A percentile compares a stretch with the other conserved stretches of the same genome.
Conservation (phyloP, 2,113 vertebrate species). For the Haemorhous mexicanus region DNA sequence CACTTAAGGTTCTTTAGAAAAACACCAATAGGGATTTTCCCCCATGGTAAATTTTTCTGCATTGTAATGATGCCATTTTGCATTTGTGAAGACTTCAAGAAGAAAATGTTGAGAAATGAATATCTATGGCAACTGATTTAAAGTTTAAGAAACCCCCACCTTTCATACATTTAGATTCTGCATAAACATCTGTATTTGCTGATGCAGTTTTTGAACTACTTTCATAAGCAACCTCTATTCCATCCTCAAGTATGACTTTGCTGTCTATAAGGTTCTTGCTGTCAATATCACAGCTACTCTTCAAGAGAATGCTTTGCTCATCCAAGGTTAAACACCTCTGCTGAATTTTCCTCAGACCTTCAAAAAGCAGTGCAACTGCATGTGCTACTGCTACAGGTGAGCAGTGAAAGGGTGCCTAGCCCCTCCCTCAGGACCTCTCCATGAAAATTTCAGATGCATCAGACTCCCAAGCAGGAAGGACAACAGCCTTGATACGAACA, state of each 20-base stretch:
- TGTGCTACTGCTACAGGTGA: background rate
- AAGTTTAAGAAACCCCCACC: fast-evolving
- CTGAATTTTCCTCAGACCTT: background rate
- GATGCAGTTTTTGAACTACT: background rate
- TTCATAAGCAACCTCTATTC: background rate
- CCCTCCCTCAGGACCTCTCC: background rate
- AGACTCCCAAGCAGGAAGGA: background rate
- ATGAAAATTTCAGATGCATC: background rate
- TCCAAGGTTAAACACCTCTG: background rate
- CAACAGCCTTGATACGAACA: background rate
- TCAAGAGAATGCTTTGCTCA: background rate
- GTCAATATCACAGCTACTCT: background rate
- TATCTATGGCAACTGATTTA: background rate
- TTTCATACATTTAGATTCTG: background rate
- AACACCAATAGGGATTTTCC: background rate
- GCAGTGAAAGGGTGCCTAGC: background rate
- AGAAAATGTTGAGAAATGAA: background rate
- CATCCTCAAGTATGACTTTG: background rate
- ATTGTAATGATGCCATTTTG: background rate
- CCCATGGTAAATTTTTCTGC: background rate
- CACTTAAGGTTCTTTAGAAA: background rate
- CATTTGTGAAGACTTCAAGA: background rate
- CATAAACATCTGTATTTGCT: background rate
- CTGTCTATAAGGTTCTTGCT: background rate
- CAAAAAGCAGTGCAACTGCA: background rate